Base-by-base conservation (phyloP, 2,113 vertebrate genomes). In the Megalops atlanticus region DNA sequence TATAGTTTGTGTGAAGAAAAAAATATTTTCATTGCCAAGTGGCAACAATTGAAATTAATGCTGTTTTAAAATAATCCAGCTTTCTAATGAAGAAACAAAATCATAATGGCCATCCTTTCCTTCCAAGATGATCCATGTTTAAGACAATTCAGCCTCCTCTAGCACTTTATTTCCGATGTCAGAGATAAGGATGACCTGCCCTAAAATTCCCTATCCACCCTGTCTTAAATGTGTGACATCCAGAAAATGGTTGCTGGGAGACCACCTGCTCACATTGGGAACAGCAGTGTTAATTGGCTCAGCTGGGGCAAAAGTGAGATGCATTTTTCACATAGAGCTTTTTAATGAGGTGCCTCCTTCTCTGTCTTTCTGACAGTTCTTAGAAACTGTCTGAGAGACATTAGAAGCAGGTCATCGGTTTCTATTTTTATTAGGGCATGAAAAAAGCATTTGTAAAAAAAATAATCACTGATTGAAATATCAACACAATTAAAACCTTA, bases 221-320 rank as follows among this genome's bases (percentile, higher is more conserved):
- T 84, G 73, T 81, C 81, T 83, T 81, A 84, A 87, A 92, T 79
- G 91, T 93, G 80, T 85, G 73, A 91, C 89, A 87, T 91, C 90
- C 85, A 85, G 81, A 87, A 64, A 84, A 84, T 76, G 85, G 89
- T 89, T 92, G 84, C 89, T 87, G 47, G 87, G 88, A 87, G 88
- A 91, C 90, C 86, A 81, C 81, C 86, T 85, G 85, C 84, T 89
- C 87, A 85, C 74, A 64, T 87, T 76, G 78, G 84, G 81, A 74
- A 84, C 88, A 89, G 64, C 86, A 83, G 83, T 86, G 89, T 87
- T 91, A 93, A 93, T 93, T 92, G 92, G 89, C 84, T 89, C 89
- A 89, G 85, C 86, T 86, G 91, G 88, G 90, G 91, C 85, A 80
- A 84, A 80, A 82, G 85, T 84, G 78, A 90, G 45, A 80, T 89